A percentile compares a stretch with the other conserved stretches of the same genome.
These are phyloP conservation scores for Malurus leucopterus DNA, from an alignment of 2,797 vertebrate species.

Conservation along the genomic window DNA sequence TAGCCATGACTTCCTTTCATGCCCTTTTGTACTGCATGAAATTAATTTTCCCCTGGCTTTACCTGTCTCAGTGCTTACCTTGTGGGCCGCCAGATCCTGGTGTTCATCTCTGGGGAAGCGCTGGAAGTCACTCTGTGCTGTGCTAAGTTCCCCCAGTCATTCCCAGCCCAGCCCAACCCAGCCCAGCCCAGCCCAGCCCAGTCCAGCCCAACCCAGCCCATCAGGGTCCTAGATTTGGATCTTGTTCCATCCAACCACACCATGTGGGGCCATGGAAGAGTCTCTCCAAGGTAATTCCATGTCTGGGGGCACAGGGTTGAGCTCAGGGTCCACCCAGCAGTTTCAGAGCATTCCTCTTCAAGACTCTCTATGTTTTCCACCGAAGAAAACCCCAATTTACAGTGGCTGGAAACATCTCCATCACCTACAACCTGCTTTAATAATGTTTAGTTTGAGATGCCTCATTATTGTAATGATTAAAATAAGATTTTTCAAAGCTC, in stretches of 20 bases:
- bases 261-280: accelerated
- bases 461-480: not conserved
- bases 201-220: accelerated
- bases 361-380: not conserved
- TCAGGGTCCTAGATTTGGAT: not conserved
- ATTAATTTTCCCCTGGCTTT: not conserved
- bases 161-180: too few relatives aligned
- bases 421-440: not conserved
- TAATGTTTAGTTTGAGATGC: not conserved
- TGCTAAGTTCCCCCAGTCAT: too few relatives aligned
- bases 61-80: not conserved
- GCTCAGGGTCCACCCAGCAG: too few relatives aligned
- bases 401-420: not conserved
- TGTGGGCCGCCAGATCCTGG: not conserved
- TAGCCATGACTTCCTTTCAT: not conserved
- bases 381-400: not conserved
- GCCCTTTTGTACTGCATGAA: accelerated
- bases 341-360: not conserved
- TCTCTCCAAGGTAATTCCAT: accelerated
- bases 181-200: accelerated
- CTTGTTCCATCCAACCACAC: not conserved
- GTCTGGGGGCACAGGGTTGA: accelerated
- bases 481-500: not conserved
- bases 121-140: not conserved
- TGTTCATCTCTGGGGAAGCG: not conserved